phyloP scores from a whole-genome alignment of 1,140 invertebrate species.

The Periplaneta americana region DNA sequence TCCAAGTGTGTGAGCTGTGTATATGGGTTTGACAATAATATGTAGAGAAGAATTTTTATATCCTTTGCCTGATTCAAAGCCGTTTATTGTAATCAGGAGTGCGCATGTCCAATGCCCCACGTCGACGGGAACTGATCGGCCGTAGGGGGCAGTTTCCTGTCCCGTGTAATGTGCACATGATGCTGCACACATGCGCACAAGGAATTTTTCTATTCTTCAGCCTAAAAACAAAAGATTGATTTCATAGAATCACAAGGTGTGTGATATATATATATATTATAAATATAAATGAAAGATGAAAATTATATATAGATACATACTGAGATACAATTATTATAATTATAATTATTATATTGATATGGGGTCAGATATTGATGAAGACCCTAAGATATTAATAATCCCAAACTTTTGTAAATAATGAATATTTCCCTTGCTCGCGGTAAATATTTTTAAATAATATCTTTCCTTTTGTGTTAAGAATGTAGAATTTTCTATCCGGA shows the following conservation, averaged over 20 bases:
- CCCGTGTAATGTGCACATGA: conserved; percentile 11
- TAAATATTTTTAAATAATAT: conserved; percentile 3
- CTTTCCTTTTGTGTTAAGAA: conserved; percentile 11
- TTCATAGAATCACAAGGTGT: conserved; percentile 18
- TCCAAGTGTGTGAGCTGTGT: conserved; percentile 14
- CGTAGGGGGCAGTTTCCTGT: neutral
- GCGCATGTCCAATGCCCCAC: neutral
- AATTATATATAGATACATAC: conserved; percentile 16
- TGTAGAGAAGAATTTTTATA: conserved; percentile 9
- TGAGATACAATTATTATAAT: conserved; percentile 14
- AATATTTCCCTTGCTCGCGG: conserved; percentile 4
- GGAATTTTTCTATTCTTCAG: conserved; percentile 8
- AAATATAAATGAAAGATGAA: conserved; percentile 10
- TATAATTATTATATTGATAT: conserved; percentile 17
- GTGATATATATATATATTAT: conserved; percentile 21
- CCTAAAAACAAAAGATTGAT: conserved; percentile 8
- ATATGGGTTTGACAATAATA: conserved; percentile 19
- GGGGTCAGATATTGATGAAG: conserved; percentile 18
- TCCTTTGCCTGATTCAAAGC: neutral
- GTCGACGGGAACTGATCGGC: neutral
- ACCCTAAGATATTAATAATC: conserved; percentile 20
- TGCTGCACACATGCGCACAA: neutral
- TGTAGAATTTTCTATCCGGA: neutral
- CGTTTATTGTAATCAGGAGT: conserved; percentile 9
- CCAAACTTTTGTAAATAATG: neutral